These are phyloP conservation scores for Limnephilus rhombicus DNA, from an alignment of 2,888 invertebrate genomes.

Conservation along the genomic window DNA sequence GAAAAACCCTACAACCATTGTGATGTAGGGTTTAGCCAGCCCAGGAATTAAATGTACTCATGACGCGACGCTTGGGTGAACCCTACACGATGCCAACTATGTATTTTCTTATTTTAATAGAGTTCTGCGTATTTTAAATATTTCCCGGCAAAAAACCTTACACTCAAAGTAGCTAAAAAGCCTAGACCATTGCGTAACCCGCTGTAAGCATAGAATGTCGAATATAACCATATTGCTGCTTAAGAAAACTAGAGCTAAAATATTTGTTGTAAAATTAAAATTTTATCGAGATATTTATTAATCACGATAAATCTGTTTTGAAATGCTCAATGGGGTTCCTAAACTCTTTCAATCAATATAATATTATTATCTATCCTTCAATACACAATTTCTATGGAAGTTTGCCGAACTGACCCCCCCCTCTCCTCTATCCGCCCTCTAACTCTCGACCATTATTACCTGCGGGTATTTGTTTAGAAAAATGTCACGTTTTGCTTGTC, in stretches of 20 bases:
- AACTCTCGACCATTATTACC: slow-evolving; percentile 4
- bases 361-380: background rate
- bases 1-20: no score
- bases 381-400: background rate
- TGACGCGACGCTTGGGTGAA: no score
- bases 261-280: background rate
- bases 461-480: slow-evolving; percentile 31
- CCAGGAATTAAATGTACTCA: no score
- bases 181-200: background rate
- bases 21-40: no score
- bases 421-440: background rate
- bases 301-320: background rate
- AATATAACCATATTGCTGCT: background rate
- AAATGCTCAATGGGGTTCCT: background rate
- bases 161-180: background rate
- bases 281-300: background rate
- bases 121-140: no score
- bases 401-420: background rate
- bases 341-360: background rate
- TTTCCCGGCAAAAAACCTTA: no score
- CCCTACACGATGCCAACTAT: no score
- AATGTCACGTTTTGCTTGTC: slow-evolving; percentile 40
- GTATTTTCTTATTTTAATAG: no score
- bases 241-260: background rate
- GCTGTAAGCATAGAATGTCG: background rate